Conservation (phyloP, 2,888 invertebrate genomes). For the Mallateleia sp. region DNA sequence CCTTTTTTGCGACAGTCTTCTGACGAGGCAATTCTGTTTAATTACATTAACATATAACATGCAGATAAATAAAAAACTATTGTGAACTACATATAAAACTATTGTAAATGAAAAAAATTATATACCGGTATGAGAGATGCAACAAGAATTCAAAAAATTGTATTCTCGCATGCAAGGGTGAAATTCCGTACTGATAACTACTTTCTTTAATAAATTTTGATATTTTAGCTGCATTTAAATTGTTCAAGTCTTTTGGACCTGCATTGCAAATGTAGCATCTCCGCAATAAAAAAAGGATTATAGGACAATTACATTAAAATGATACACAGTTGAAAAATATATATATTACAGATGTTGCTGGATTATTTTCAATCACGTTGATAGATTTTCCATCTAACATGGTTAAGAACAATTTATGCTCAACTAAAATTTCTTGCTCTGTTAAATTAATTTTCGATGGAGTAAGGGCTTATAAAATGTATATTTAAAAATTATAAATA, state of each 20-base stretch:
- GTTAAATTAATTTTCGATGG: too few relatives aligned
- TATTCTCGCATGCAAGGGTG: conserved; percentile 6
- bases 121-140: conserved; percentile 13
- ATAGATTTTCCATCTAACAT: conserved; percentile 30
- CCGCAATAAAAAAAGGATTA: neutral
- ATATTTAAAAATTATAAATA: too few relatives aligned
- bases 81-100: too few relatives aligned
- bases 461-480: too few relatives aligned
- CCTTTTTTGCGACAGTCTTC: conserved; percentile 5
- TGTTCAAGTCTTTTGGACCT: neutral
- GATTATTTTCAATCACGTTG: conserved; percentile 21
- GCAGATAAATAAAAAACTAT: too few relatives aligned
- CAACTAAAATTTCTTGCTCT: too few relatives aligned
- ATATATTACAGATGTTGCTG: conserved; percentile 26
- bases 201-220: neutral
- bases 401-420: conserved; percentile 28
- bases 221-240: conserved; percentile 6
- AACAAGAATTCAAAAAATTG: conserved; percentile 9
- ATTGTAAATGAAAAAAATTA: neutral
- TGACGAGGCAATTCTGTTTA: neutral
- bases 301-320: conserved; percentile 10
- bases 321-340: neutral
- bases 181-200: conserved; percentile 5
- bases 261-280: conserved; percentile 17
- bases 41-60: too few relatives aligned